Evolutionary conservation across 2,888 invertebrate species (phyloP), one percentile per base, ranked within the genome.

Genomic region (Caenorhabditis becei): DNA sequence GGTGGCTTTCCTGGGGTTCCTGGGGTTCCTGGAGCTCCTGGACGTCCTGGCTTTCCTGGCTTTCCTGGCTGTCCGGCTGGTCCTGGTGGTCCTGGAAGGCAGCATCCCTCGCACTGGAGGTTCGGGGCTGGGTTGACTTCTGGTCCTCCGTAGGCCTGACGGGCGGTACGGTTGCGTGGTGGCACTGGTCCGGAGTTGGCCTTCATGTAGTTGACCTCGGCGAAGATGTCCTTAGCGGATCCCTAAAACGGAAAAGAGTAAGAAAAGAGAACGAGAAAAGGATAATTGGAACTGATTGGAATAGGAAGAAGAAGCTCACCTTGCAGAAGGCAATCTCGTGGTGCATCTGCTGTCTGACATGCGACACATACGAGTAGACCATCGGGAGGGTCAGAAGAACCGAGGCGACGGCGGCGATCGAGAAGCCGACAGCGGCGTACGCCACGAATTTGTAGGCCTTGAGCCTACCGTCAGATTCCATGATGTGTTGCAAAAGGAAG

Each of bases 361-460:
- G 89, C 69, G 83, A 84, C 51, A 91, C 90, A 70, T 91, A 91
- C 79, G 91, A 77, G 67, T 87, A 87, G 37, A 90, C 90, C 90
- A 90, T 90, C 65, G 90, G 90, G 49, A 91, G 86, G 56, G 91
- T 91, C 62, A 91, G 82, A 44, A 90, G 90, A 5, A 91, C 90
- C n/a, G 90, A 90, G 18, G 91, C 86, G 49, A 91, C 90, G 70
- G 91, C 91, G 63, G 91, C 89, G 59, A 91, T 88, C 66, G 88
- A 88, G 87, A 91, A 91, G 51, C 89, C 87, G 59, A 91, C 91
- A 18, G 91, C 90, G 77, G 91, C 88, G 71, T 91, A 91, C 79
- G 91, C 91, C 72, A 91, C 91, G 75, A 91, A 91, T 84, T 90
- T 91, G 87, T 91, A 91, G 82, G 91, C 91, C 83, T 90, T 90